Evolutionary conservation across 2,888 invertebrate genomes (phyloP), one percentile per base, ranked within the genome.

Genomic region (Drosophila robusta): DNA sequence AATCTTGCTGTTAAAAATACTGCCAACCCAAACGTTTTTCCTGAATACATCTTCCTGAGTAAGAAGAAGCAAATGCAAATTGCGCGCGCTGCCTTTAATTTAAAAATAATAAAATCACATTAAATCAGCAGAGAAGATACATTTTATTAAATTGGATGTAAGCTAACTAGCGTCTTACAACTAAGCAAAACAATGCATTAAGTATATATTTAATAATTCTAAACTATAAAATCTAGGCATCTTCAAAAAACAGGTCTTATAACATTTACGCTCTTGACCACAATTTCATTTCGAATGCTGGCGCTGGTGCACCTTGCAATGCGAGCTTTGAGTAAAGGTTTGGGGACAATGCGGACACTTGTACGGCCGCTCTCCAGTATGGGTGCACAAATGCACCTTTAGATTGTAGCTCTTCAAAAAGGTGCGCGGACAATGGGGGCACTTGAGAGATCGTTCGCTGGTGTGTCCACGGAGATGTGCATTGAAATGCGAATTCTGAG

Each of bases 401-500:
- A 47, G 41, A 16, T 62, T 46, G 46, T 52, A 39, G 18, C 7
- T 36, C 9, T 14, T 62, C 0, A 22, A 14, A 6, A 63, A 51
- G 32, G 26, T 29, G 4, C 34, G 12, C 12, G 52, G 32, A 9
- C 68, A 66, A 4, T 66, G 56, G n/a, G 49, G 47, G 22, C 66
- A 66, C 32, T 44, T 12, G 1, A 44, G 8, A 1, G n/a, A 6
- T 7, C 32, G 16, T 2, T 67, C 49, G 22, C 7, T n/a, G 16
- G 39, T 29, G 22, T 62, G 60, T 9, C n/a, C n/a, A 6, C 42
- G 49, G 0, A 39, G 9, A n/a, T 69, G 67, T 2, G 18, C 11
- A 34, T 56, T 12, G 5, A 18, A 67, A 22, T 18, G 26, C 8
- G 46, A 51, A 3, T 12, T 51, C 14, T 46, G 41, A 2, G 44